Base-by-base conservation (phyloP, 1,140 invertebrate species). In the Calliphora vicina region DNA sequence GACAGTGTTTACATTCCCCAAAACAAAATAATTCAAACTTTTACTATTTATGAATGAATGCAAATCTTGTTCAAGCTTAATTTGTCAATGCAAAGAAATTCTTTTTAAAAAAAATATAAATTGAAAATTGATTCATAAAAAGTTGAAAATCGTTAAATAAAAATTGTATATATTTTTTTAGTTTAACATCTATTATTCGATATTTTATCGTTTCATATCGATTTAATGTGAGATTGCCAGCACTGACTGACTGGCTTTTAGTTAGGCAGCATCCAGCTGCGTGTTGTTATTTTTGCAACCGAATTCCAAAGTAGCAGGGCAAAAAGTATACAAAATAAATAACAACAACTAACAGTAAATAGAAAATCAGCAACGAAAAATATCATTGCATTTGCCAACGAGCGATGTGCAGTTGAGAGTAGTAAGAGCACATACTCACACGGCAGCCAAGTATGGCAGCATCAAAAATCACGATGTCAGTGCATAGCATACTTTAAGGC, bases 401-500 rank as follows among this genome's bases (percentile, higher is more conserved):
- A 57, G n/a, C n/a, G 61, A 67, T 12, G 61, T 67, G 61, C 61
- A 67, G 61, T 67, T 67, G 61, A 67, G 61, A 43, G 27, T 76
- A 20, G 13, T n/a, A n/a, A 76, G 73, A 35, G 73, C 9, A 43
- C 8, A 43, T n/a, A n/a, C n/a, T n/a, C n/a, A n/a, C 2, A 15
- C 25, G 13, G 72, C 72, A 76, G 27, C 12, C 27, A 76, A 76
- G 61, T 25, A 67, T 57, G 50, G 61, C 61, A 67, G 20, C 61
- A 67, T 67, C 61, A 67, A 23, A 25, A 67, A 67, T 67, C 20
- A 67, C 61, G 61, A 67, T 67, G 61, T 67, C 61, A 67, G 61
- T 67, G 61, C 61, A 67, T 25, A 67, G 74, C 74, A 78, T 78
- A 78, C 74, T 45, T 78, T 78, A 78, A 78, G 74, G 74, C 74